These are phyloP conservation scores for Redunca redunca DNA, from an alignment of 2,113 vertebrate species.

Conservation along the genomic window DNA sequence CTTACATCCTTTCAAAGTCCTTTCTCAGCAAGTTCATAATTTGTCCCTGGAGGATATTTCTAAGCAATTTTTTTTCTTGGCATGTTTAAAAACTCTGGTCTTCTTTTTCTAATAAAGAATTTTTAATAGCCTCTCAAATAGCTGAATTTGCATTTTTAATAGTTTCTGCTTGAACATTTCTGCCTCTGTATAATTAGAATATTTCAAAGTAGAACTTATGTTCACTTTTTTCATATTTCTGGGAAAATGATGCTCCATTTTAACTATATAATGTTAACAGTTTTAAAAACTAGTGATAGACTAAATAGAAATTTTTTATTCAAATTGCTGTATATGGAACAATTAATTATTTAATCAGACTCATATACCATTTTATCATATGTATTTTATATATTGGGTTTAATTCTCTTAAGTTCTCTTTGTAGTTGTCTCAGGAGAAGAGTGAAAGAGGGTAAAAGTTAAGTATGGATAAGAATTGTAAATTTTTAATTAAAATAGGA, in stretches of 20 bases:
- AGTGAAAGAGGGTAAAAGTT: not conserved
- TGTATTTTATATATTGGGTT: not conserved
- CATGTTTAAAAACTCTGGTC: slow-evolving; percentile 44
- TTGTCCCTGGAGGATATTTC: slow-evolving; percentile 45
- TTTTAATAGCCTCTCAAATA: slow-evolving; percentile 56
- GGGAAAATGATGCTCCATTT: not conserved
- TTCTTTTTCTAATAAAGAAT: slow-evolving; percentile 55
- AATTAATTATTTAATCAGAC: not conserved
- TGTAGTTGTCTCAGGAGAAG: not conserved
- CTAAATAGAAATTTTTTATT: slow-evolving; percentile 26
- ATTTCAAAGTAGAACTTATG: slow-evolving; percentile 20
- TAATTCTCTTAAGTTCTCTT: slow-evolving; percentile 2
- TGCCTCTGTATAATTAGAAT: slow-evolving; percentile 34
- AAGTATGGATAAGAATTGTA: not conserved
- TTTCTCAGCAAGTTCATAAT: slow-evolving; percentile 53
- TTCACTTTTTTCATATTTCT: slow-evolving; percentile 22
- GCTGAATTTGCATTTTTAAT: slow-evolving; percentile 56
- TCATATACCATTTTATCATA: not conserved
- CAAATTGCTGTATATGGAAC: not conserved
- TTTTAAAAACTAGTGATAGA: not conserved
- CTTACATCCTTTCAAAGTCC: not conserved
- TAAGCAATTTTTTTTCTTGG: slow-evolving; percentile 26
- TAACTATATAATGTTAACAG: not conserved
- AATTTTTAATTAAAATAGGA: not conserved
- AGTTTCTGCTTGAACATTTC: slow-evolving; percentile 21